Evolutionary conservation across 1,140 invertebrate species (phyloP), one percentile per base, ranked within the genome.

Genomic region (Gryllus bimaculatus): DNA sequence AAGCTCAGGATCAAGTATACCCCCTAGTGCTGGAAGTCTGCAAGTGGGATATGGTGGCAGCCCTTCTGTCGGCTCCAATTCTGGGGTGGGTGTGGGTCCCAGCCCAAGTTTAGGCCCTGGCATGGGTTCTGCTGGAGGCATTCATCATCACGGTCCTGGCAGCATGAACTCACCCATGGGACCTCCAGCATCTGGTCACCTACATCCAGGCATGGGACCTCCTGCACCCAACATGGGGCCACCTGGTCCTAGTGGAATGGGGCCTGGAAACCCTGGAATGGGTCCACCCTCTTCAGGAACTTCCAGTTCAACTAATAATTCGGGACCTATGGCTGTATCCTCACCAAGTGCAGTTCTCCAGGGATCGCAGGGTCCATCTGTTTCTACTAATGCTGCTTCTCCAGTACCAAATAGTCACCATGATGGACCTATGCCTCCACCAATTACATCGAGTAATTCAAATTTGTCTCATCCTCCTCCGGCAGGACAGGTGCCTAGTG

Each of bases 381-480:
- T 77, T 15, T 74, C 79, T 66, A 79, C 80, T 26, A 80, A 80
- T 73, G 77, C 84, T 73, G 83, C 84, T 75, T 85, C 85, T 21
- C 83, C 84, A 48, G 80, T 86, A 78, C 84, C 85, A 13, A 87
- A 86, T 79, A 86, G 84, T 79, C 86, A 88, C 7, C 88, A 89
- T 82, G 87, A 89, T 66, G 87, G 88, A 77, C 84, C 86, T 15
- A 89, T 90, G 89, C 89, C 90, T 74, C 88, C 89, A 49, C 88
- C 90, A 7, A 89, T 90, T 82, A 89, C 89, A 8, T 89, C 90
- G 80, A 89, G 89, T 74, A 90, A 90, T 84, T 88, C 54, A 2
- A 66, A 18, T 66, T 66, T 66, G 54, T 66, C 89, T 21, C 88
- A 90, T 83, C 84, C 85, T 18, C 80, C 83, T 21, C 10, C 54